These are phyloP conservation scores for Cettia cetti DNA, from an alignment of 2,113 vertebrate species.

Conservation along the genomic window DNA sequence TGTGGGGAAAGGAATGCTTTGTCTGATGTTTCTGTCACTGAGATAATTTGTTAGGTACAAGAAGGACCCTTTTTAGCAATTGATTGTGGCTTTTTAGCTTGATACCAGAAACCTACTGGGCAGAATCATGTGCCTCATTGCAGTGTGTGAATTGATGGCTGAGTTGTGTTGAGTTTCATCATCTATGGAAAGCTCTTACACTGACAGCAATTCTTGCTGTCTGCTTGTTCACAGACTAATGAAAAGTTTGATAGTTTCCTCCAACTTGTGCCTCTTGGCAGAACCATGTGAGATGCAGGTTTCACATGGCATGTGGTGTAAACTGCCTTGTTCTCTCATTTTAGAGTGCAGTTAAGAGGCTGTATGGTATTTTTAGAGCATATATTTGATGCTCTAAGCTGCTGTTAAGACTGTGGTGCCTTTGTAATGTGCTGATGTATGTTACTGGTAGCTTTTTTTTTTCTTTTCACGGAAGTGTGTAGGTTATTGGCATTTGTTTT, in stretches of 20 bases:
- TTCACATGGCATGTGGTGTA: not conserved
- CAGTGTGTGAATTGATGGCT: conserved; percentile 9
- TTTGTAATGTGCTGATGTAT: conserved; percentile 55
- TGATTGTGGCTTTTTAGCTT: not conserved
- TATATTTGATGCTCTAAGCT: conserved; percentile 9
- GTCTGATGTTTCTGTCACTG: not conserved
- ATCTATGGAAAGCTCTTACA: not conserved
- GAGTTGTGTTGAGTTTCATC: conserved; percentile 36
- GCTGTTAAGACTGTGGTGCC: conserved; percentile 23
- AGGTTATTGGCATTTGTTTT: conserved; percentile 63
- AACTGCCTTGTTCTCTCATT: conserved; percentile 22
- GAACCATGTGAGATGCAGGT: not conserved
- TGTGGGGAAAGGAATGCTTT: not conserved
- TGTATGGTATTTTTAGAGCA: conserved; percentile 30
- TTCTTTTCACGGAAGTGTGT: conserved; percentile 29
- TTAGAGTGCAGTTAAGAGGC: conserved; percentile 4
- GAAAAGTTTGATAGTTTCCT: conserved; percentile 33
- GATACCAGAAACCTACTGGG: not conserved
- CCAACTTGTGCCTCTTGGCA: conserved; percentile 34
- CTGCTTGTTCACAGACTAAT: conserved; percentile 35
- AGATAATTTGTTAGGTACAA: not conserved
- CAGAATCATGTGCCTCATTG: conserved; percentile 12
- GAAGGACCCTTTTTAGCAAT: not conserved
- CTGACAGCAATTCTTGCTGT: conserved; percentile 8
- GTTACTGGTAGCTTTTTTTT: conserved; percentile 32